Conservation (phyloP, 2,888 invertebrate genomes). For the Pristionchus entomophagus region DNA sequence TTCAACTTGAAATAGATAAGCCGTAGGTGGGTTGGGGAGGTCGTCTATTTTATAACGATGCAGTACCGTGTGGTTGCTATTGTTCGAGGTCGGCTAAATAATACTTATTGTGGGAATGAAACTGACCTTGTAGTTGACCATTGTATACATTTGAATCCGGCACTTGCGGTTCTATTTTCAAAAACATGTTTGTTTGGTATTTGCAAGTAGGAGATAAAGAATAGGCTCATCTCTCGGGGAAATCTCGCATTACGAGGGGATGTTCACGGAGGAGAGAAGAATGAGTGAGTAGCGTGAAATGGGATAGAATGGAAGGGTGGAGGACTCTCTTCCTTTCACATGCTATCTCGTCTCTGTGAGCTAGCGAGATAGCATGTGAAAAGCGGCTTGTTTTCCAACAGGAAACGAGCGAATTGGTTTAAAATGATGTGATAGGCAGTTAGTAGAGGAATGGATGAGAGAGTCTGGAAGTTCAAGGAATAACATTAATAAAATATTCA, state of each 20-base stretch:
- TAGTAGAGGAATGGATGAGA: not conserved
- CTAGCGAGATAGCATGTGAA: not conserved
- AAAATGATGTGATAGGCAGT: not conserved
- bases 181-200: not conserved
- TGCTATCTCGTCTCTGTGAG: not conserved
- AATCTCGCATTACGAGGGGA: slow-evolving; percentile 1
- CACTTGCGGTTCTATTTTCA: not conserved
- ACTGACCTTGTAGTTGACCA: too few relatives aligned
- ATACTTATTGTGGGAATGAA: too few relatives aligned
- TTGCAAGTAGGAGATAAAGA: not conserved
- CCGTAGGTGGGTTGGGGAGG: too few relatives aligned
- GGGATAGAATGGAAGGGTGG: slow-evolving; percentile 3
- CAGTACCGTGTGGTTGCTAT: too few relatives aligned
- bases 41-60: too few relatives aligned
- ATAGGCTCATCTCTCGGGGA: not conserved
- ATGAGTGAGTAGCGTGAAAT: slow-evolving; percentile 39
- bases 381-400: not conserved
- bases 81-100: too few relatives aligned
- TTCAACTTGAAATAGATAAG: too few relatives aligned
- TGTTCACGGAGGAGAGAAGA: slow-evolving; percentile 10
- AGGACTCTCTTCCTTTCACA: not conserved
- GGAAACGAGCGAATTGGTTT: not conserved
- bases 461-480: not conserved
- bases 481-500: too few relatives aligned
- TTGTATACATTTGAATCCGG: too few relatives aligned